Base-by-base conservation (phyloP, 2,113 vertebrate species). In the Xenopus borealis region DNA sequence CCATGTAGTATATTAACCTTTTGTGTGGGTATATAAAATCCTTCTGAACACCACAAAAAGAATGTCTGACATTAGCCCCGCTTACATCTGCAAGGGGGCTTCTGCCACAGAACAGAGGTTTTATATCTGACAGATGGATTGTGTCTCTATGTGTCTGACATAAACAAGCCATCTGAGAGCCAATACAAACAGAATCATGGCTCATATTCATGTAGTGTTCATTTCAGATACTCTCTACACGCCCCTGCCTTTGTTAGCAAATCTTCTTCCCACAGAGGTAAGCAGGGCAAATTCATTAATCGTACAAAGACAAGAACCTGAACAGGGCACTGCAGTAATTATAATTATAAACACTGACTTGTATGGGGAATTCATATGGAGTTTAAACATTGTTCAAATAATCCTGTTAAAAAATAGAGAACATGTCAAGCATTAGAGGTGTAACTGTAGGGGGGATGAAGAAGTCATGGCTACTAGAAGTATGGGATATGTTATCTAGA, bases 81-180 rank as follows among this genome's bases (percentile, higher is more conserved):
- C 19, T 40, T 50, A 17, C 17, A 55, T 18, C 45, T 9, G 52
- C 10, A 30, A 23, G 53, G 63, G 47, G 27, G 30, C 23, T 69
- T 40, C 47, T 75, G 66, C 47, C 57, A 75, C 23, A 23, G 73
- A 69, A 69, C 47, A 77, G 61, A 30, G 55, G 20, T 77, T 3
- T 70, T 77, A 57, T 58, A 64, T 77, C 59, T 77, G 74, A 77
- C 74, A 77, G 74, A 77, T 77, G 74, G 74, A 62, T 70, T 70
- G 30, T 50, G n/a, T 68, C 66, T 63, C 23, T 53, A 30, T 75
- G 17, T 69, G 58, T 45, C 30, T 45, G 59, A 50, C 47, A 64
- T 19, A 50, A 77, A 70, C 74, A 77, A 70, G 74, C 59, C 74
- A 64, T 64, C 67, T 3, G 59, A 70, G 74, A 69, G 46, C 74